Conservation (phyloP, 2,113 vertebrate species). For the Microcebus lehilahytsara region DNA sequence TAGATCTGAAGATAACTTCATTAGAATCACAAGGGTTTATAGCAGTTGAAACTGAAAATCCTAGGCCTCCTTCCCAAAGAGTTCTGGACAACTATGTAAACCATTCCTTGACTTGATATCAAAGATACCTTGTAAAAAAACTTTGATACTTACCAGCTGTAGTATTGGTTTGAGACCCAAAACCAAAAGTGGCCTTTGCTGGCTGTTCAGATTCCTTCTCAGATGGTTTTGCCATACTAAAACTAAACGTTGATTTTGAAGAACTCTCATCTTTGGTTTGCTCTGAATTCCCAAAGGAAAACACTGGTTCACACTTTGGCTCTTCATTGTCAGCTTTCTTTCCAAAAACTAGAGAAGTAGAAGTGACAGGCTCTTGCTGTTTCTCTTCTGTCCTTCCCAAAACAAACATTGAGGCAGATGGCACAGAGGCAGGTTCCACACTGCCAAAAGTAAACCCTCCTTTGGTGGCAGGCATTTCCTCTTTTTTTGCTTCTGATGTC, state of each 20-base stretch:
- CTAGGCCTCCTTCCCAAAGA: not conserved
- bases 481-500: conserved; percentile 84
- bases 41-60: not conserved
- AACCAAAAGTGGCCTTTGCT: conserved; percentile 87
- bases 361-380: conserved; percentile 82
- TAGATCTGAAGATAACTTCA: not conserved
- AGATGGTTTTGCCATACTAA: conserved; percentile 85
- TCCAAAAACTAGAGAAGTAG: conserved; percentile 85
- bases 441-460: conserved; percentile 77
- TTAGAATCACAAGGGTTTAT: not conserved
- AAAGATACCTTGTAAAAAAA: not conserved
- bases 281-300: conserved; percentile 89
- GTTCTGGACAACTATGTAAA: not conserved
- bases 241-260: conserved; percentile 83
- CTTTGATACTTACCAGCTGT: conserved; percentile 70
- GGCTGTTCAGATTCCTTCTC: conserved; percentile 89
- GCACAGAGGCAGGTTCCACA: conserved; percentile 56
- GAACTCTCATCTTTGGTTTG: conserved; percentile 89
- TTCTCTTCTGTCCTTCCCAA: conserved; percentile 93
- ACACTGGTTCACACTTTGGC: conserved; percentile 84
- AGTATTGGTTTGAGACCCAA: conserved; percentile 86
- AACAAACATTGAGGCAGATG: conserved; percentile 82
- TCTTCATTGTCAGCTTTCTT: conserved; percentile 88
- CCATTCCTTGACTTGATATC: not conserved
- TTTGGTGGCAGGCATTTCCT: conserved; percentile 79